Evolutionary conservation across 2,797 vertebrate species (phyloP).

Genomic region (Sarcoramphus papa): DNA sequence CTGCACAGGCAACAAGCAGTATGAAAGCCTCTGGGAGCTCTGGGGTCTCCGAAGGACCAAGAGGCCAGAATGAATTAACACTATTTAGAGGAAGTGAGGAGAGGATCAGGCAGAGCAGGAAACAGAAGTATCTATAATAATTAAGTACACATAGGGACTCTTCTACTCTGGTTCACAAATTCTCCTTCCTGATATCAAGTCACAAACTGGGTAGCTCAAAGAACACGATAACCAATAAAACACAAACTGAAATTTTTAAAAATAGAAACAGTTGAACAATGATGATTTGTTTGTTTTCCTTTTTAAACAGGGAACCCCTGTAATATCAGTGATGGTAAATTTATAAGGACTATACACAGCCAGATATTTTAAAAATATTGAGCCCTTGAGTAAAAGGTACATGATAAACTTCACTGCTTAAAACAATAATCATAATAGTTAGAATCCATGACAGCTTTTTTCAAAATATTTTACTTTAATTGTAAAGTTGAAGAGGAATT

Average conservation of each 20-base stretch:
- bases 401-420: not conserved
- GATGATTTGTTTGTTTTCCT: not conserved
- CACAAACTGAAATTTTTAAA: not conserved
- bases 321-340: not conserved
- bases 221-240: not conserved
- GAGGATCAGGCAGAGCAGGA: not conserved
- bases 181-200: not conserved
- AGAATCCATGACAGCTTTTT: not conserved
- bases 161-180: not conserved
- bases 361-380: not conserved
- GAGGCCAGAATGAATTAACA: not conserved
- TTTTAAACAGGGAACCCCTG: not conserved
- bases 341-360: not conserved
- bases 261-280: not conserved
- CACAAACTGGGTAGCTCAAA: not conserved
- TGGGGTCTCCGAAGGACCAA: not conserved
- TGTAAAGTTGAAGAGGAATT: not conserved
- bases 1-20: not conserved
- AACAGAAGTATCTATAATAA: not conserved
- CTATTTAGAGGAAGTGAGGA: not conserved
- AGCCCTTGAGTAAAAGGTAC: not conserved
- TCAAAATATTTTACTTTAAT: not conserved
- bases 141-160: not conserved
- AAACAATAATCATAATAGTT: not conserved
- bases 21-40: not conserved